Evolutionary conservation across 2,888 invertebrate species (phyloP).

Genomic region (Ophioninae sp.): DNA sequence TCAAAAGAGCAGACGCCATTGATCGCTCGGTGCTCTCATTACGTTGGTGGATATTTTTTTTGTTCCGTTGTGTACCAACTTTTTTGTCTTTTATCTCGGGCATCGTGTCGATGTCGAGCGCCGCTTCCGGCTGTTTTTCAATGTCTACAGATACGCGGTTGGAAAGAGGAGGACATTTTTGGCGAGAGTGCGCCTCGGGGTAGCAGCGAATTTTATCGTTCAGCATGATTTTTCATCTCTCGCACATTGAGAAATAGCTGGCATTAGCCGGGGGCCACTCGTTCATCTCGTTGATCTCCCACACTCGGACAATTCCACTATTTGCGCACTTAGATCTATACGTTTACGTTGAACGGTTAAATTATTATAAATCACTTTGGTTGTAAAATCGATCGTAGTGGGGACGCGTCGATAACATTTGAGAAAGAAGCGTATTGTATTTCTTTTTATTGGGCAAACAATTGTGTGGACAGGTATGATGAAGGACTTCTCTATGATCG

Average conservation of each 20-base stretch:
- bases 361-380: conserved; percentile 3
- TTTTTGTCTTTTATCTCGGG: conserved; percentile 28
- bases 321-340: not conserved
- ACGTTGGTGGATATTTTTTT: conserved; percentile 55
- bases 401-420: not conserved
- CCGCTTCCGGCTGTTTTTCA: not conserved
- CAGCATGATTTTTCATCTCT: conserved; percentile 57
- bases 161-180: conserved; percentile 32
- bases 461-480: not conserved
- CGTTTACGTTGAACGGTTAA: not conserved
- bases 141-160: conserved; percentile 3
- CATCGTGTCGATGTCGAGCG: conserved; percentile 27
- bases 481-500: not conserved
- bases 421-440: not conserved
- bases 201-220: conserved; percentile 47
- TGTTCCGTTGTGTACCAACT: not conserved
- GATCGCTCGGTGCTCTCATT: conserved; percentile 60
- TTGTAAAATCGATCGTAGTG: not conserved
- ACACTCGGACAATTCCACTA: not conserved
- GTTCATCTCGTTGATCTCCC: conserved; percentile 47
- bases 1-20: conserved; percentile 60
- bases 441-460: not conserved
- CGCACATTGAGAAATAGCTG: conserved; percentile 56
- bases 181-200: conserved; percentile 13
- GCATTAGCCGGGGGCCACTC: conserved; percentile 45